Evolutionary conservation across 2,888 invertebrate species (phyloP).

Genomic region (Gastrophysa polygoni): DNA sequence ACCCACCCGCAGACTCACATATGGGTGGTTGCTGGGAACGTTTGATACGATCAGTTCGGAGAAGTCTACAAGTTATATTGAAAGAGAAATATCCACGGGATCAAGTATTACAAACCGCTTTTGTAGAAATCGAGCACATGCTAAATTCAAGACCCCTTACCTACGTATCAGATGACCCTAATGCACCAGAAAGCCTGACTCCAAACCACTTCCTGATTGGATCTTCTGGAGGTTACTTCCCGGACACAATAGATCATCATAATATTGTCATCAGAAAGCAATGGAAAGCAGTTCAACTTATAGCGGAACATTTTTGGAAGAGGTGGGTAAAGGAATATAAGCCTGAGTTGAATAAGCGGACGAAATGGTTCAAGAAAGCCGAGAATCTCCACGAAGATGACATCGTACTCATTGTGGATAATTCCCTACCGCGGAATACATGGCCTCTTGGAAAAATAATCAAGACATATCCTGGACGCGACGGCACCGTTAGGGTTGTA

Average conservation of each 20-base stretch:
- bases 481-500: too few species aligned
- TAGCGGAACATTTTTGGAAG: constrained; percentile 7
- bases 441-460: too few species aligned
- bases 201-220: constrained; percentile 1
- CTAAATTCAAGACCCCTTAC: background rate
- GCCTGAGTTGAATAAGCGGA: background rate
- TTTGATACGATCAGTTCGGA: too few species aligned
- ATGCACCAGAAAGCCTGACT: constrained; percentile 2
- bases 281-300: constrained; percentile 6
- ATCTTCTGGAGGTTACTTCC: background rate
- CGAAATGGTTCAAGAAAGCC: background rate
- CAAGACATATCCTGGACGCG: too few species aligned
- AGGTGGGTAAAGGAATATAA: constrained; percentile 2
- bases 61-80: too few species aligned
- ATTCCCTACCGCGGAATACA: too few species aligned
- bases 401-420: background rate
- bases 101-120: too few species aligned
- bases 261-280: constrained; percentile 2
- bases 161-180: background rate
- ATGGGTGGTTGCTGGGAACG: too few species aligned
- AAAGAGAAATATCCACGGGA: too few species aligned
- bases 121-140: background rate
- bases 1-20: too few species aligned
- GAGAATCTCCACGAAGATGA: background rate
- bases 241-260: background rate